Conservation (phyloP, 2,113 vertebrate species). For the Paramisgurnus dabryanus region DNA sequence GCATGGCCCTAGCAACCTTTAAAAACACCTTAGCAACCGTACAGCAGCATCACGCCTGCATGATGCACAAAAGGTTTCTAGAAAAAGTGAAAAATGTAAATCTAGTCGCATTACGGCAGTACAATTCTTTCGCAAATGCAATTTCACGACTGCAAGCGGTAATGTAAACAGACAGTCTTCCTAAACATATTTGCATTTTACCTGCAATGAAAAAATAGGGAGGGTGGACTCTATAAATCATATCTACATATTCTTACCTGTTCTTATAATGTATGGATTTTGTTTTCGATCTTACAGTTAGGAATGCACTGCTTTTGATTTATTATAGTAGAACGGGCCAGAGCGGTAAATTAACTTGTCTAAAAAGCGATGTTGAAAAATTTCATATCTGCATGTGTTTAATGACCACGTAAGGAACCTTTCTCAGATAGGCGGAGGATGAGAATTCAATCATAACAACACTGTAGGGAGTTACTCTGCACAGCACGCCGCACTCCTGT, state of each 20-base stretch:
- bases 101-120: no score
- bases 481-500: slow-evolving; percentile 19
- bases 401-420: slow-evolving; percentile 5
- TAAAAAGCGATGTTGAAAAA: neutral
- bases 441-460: slow-evolving; percentile 42
- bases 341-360: slow-evolving; percentile 31
- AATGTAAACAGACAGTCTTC: neutral
- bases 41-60: no score
- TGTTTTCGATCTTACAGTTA: neutral
- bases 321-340: slow-evolving; percentile 9
- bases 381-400: slow-evolving; percentile 1
- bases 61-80: no score
- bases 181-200: neutral
- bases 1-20: no score
- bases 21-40: no score
- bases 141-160: no score
- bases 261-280: neutral
- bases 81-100: no score
- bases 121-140: no score
- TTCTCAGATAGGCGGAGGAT: slow-evolving; percentile 11
- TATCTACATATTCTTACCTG: neutral
- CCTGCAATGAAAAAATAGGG: neutral
- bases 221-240: slow-evolving; percentile 16
- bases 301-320: slow-evolving; percentile 14
- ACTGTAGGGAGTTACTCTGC: slow-evolving; percentile 32